Conservation (phyloP, 2,888 invertebrate species). For the Thumatha senex region DNA sequence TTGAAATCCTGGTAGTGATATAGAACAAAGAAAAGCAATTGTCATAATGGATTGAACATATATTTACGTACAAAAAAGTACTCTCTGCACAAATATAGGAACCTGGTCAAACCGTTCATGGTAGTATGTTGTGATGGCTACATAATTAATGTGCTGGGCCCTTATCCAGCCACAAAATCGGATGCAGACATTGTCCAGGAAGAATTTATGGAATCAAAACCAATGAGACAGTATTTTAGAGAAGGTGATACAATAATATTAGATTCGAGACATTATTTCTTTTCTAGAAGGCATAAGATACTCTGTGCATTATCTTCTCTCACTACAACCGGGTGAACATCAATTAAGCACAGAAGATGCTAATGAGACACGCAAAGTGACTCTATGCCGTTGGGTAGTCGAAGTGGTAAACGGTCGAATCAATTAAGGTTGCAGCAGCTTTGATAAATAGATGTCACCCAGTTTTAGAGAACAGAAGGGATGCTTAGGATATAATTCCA, state of each 20-base stretch:
- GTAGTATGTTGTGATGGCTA: conserved; percentile 20
- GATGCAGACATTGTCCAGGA: conserved; percentile 3
- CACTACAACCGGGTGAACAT: conserved; percentile 3
- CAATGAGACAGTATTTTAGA: neutral
- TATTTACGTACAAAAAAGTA: conserved; percentile 2
- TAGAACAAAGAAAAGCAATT: conserved; percentile 15
- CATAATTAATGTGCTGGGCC: conserved; percentile 19
- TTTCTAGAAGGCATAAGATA: neutral
- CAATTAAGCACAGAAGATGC: conserved; percentile 8
- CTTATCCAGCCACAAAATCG: conserved; percentile 10
- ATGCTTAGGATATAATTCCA: conserved; percentile 1
- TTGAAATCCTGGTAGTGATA: conserved; percentile 12
- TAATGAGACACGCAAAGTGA: conserved; percentile 7
- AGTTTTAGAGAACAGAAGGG: conserved; percentile 7
- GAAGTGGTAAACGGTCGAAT: conserved; percentile 14
- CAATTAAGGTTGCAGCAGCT: conserved; percentile 10
- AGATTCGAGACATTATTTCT: neutral
- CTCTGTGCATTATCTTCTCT: neutral
- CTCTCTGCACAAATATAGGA: conserved; percentile 4
- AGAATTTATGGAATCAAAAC: neutral
- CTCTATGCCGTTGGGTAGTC: conserved; percentile 7
- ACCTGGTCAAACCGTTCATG: conserved; percentile 18
- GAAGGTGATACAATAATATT: conserved; percentile 4
- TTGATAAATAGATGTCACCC: conserved; percentile 9
- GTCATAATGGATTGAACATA: conserved; percentile 10